Evolutionary conservation across 92 coral and sea anemone species (phyloP).

Genomic region (Heteractis magnifica): DNA sequence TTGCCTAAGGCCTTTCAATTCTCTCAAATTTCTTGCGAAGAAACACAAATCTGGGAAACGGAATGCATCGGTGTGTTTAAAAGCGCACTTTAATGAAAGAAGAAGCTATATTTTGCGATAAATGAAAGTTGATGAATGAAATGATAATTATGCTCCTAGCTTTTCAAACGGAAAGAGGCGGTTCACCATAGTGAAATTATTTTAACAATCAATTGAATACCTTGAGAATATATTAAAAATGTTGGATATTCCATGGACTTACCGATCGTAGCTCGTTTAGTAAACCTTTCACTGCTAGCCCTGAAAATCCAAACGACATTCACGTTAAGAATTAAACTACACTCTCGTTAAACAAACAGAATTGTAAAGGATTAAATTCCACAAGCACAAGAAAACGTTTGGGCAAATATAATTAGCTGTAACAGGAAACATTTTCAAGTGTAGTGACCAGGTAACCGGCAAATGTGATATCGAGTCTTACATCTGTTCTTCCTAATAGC

Average conservation of each 20-base stretch:
- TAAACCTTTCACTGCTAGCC: constrained; percentile 87
- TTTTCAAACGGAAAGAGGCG: too few species aligned
- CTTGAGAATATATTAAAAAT: too few species aligned
- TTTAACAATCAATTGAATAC: neutral
- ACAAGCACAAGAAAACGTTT: neutral
- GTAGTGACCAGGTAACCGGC: neutral
- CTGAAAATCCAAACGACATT: constrained; percentile 27
- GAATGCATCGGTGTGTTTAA: neutral
- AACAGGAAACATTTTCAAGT: neutral
- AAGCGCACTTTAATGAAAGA: neutral
- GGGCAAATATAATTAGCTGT: neutral
- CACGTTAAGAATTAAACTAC: neutral
- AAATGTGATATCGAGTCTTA: neutral
- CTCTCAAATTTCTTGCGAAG: neutral
- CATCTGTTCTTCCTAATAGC: neutral
- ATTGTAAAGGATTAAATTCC: neutral
- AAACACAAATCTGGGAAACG: neutral
- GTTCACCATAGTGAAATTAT: neutral
- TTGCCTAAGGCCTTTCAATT: neutral
- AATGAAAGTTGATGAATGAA: too few species aligned
- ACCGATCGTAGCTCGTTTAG: constrained; percentile 94
- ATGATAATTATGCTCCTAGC: too few species aligned
- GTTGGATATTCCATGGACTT: constrained; percentile 22
- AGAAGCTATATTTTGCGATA: too few species aligned
- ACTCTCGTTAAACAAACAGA: neutral